Conservation (phyloP, 2,797 vertebrate genomes). For the Eidolon dupreanum region DNA sequence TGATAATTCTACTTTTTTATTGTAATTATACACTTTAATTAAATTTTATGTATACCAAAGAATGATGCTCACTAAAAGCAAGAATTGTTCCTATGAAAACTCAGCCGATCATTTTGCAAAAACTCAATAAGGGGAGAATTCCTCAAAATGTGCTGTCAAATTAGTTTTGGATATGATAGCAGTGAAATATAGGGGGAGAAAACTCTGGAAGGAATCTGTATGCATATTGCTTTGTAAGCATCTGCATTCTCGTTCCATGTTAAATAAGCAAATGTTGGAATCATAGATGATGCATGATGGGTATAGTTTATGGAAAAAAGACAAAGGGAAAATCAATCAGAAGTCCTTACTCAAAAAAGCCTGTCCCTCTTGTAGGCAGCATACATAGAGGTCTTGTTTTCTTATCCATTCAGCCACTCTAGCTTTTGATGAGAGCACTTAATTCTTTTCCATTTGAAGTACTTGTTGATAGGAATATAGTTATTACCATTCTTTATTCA, state of each 20-base stretch:
- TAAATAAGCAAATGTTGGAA: slow-evolving; percentile 19
- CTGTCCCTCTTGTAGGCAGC: neutral
- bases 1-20: neutral
- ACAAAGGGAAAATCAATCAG: neutral
- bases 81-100: slow-evolving; percentile 46
- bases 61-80: neutral
- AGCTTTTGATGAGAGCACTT: too few species aligned
- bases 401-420: too few species aligned
- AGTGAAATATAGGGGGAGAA: neutral
- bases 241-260: neutral
- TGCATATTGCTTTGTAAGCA: neutral
- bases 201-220: slow-evolving; percentile 4
- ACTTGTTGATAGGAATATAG: too few species aligned
- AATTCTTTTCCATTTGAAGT: too few species aligned
- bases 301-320: neutral
- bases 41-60: neutral
- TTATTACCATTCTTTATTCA: too few species aligned
- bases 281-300: neutral
- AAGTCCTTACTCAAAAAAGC: neutral
- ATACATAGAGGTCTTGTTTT: too few species aligned
- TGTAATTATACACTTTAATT: neutral
- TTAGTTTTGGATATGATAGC: neutral
- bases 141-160: neutral
- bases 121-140: neutral
- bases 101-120: slow-evolving; percentile 4